Evolutionary conservation across 2,888 invertebrate genomes (phyloP).

Genomic region (Cheilosia impressa): DNA sequence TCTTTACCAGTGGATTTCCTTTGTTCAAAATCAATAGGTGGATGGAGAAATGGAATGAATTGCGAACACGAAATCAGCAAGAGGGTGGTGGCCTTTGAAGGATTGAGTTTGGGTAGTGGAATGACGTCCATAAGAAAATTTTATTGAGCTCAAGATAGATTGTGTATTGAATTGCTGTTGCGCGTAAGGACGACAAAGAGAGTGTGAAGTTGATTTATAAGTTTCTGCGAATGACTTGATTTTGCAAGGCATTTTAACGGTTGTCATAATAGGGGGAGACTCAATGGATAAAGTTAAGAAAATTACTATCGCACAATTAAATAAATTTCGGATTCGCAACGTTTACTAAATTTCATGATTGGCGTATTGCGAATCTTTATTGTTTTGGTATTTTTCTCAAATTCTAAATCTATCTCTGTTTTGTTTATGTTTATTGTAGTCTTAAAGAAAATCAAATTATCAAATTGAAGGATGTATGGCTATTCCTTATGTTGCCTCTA

Average conservation of each 20-base stretch:
- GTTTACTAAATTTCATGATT: not conserved
- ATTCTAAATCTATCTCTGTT: too few species aligned
- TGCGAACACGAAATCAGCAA: conserved; percentile 10
- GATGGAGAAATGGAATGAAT: conserved; percentile 26
- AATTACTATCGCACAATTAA: not conserved
- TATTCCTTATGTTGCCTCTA: too few species aligned
- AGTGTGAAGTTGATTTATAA: conserved; percentile 70
- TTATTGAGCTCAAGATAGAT: conserved; percentile 62
- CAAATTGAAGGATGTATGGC: too few species aligned
- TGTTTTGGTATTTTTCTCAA: too few species aligned
- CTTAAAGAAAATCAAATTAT: too few species aligned
- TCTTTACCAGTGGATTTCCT: conserved; percentile 26
- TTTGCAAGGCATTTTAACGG: conserved; percentile 54
- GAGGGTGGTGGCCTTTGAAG: conserved; percentile 1
- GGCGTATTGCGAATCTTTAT: too few species aligned
- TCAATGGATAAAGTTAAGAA: not conserved
- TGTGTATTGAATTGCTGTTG: conserved; percentile 49
- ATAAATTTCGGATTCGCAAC: conserved; percentile 7
- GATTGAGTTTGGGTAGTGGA: conserved; percentile 56
- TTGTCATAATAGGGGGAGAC: conserved; percentile 3
- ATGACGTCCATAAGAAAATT: conserved; percentile 62
- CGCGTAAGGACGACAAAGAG: conserved; percentile 34
- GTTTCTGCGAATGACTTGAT: conserved; percentile 58
- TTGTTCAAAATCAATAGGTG: conserved; percentile 66
- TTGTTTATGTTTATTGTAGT: too few species aligned